phyloP scores from a whole-genome alignment of 2,888 invertebrate genomes.

The Cyclophora albipunctata region DNA sequence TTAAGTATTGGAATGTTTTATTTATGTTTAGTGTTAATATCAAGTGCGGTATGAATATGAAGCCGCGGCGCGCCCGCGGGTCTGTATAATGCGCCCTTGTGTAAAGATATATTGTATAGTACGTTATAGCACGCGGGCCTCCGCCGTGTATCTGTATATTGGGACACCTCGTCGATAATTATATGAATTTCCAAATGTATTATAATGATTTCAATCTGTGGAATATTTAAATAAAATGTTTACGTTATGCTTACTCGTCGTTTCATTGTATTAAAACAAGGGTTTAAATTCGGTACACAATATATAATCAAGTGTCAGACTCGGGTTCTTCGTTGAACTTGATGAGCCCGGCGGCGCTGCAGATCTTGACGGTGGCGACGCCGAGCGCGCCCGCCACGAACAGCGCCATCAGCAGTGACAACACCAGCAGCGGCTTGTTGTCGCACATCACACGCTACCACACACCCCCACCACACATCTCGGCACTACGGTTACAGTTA shows the following conservation, averaged over 20 bases:
- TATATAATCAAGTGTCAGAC: too few relatives aligned
- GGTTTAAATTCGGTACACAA: too few relatives aligned
- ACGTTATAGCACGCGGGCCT: background rate
- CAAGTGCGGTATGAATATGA: too few relatives aligned
- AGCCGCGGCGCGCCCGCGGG: too few relatives aligned
- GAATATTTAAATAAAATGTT: conserved; percentile 68
- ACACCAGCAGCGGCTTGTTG: conserved; percentile 36
- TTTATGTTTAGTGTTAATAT: background rate
- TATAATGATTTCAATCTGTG: conserved; percentile 57
- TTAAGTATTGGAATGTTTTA: conserved; percentile 13
- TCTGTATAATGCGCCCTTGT: too few relatives aligned
- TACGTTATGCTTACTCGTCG: conserved; percentile 59
- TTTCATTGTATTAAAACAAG: conserved; percentile 21
- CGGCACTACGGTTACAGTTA: background rate
- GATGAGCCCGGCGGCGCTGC: conserved; percentile 15
- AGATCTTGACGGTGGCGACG: conserved; percentile 35
- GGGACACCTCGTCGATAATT: conserved; percentile 17
- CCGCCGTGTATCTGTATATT: conserved; percentile 33
- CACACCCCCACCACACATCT: background rate
- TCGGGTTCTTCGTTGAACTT: too few relatives aligned
- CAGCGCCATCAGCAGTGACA: conserved; percentile 46
- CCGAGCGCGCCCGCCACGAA: conserved; percentile 37
- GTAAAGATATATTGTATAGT: too few relatives aligned
- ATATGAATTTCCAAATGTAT: conserved; percentile 47
- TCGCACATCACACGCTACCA: conserved; percentile 14